Evolutionary conservation across 1,140 invertebrate genomes (phyloP).

Genomic region (Saccostrea cuccullata): DNA sequence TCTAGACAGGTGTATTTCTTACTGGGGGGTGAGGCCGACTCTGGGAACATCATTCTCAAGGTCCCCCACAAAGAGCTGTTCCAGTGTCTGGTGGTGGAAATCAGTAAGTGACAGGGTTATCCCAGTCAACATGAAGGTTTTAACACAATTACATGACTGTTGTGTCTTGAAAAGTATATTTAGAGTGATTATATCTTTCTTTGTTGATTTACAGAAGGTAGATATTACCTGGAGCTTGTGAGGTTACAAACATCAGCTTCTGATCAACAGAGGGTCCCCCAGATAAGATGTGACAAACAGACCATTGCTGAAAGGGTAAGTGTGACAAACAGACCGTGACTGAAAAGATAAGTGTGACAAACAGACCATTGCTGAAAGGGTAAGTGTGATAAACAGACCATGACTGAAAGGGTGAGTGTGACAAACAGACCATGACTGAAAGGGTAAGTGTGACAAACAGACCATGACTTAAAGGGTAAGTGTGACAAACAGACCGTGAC

Average conservation of each 20-base stretch:
- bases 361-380: no score
- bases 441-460: no score
- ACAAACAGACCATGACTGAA: no score
- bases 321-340: no score
- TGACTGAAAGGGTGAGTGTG: no score
- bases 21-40: conserved; percentile 79
- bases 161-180: background rate
- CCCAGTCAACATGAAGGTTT: background rate
- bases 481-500: no score
- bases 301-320: conserved; percentile 88
- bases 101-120: conserved; percentile 26
- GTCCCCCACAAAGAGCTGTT: conserved; percentile 78
- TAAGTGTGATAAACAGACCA: no score
- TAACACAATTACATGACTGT: background rate
- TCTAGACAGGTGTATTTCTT: conserved; percentile 89
- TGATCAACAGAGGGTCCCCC: conserved; percentile 83
- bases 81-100: conserved; percentile 57
- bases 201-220: conserved; percentile 2
- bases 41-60: conserved; percentile 83
- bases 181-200: no score
- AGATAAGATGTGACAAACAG: conserved; percentile 89
- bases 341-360: no score
- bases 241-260: conserved; percentile 67
- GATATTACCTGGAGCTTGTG: background rate
- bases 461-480: no score